These are phyloP conservation scores for Agrypnia vestita DNA, from an alignment of 1,140 invertebrate species.

Conservation along the genomic window DNA sequence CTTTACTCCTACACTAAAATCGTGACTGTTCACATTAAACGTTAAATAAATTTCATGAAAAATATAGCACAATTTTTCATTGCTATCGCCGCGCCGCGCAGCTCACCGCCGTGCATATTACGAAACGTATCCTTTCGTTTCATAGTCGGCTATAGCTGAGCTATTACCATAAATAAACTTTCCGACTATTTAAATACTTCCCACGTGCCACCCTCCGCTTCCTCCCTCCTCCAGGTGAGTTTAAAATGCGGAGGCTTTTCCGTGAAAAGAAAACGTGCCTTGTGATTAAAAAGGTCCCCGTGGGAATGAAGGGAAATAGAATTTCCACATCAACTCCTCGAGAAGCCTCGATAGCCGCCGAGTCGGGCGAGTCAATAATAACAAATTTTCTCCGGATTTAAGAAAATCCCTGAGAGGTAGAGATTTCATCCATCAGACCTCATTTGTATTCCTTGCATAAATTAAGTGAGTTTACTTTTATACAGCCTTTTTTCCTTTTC, in stretches of 20 bases:
- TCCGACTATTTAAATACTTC: not conserved
- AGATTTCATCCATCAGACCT: no score
- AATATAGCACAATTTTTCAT: no score
- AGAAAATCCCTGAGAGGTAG: not conserved
- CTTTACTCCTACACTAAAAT: no score
- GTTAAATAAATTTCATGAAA: no score
- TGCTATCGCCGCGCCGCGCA: no score
- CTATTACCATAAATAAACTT: conserved; percentile 11
- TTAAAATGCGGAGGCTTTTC: conserved; percentile 15
- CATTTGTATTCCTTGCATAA: no score
- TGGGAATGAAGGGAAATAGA: conserved; percentile 21
- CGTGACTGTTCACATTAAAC: no score
- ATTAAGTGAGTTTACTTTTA: no score
- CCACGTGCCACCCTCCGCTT: not conserved
- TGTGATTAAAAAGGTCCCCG: conserved; percentile 42
- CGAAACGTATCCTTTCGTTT: not conserved
- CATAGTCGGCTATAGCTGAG: not conserved
- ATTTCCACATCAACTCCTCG: conserved; percentile 26
- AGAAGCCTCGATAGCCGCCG: not conserved
- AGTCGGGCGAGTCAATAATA: conserved; percentile 16
- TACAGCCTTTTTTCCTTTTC: no score
- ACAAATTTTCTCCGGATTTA: not conserved
- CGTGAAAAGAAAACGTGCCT: conserved; percentile 25
- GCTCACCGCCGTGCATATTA: no score
- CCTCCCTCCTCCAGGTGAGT: not conserved